Percentiles rank a stretch among this genome's conserved stretches.
phyloP scores from a whole-genome alignment of 2,888 invertebrate species.

The Kryphioiulus occultus region DNA sequence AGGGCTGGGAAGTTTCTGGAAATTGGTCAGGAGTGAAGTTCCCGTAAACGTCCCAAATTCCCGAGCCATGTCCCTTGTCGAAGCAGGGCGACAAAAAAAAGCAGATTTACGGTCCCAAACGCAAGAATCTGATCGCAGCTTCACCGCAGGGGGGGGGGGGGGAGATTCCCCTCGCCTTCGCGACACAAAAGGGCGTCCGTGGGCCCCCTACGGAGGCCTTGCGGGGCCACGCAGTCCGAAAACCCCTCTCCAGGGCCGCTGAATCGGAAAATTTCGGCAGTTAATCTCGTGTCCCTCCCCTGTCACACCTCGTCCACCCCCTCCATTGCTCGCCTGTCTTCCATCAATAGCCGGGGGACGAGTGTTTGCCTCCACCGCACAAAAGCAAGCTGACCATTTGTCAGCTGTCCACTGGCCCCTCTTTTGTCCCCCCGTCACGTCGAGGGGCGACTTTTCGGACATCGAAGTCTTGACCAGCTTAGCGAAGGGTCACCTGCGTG shows the following conservation, averaged over 20 bases:
- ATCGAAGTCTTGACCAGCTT: not conserved
- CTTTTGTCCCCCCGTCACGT: not conserved
- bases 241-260: slow-evolving; percentile 4
- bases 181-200: slow-evolving; percentile 23
- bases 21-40: no score
- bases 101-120: not conserved
- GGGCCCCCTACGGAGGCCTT: not conserved
- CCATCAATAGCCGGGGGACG: slow-evolving; percentile 15
- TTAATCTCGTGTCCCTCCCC: slow-evolving; percentile 10
- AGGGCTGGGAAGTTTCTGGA: no score
- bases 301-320: slow-evolving; percentile 14
- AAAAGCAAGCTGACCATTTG: slow-evolving; percentile 14
- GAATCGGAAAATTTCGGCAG: slow-evolving; percentile 23
- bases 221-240: not conserved
- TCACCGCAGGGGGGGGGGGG: not conserved
- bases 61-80: not conserved
- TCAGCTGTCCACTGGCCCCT: slow-evolving; percentile 14
- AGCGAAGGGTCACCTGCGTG: not conserved
- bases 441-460: slow-evolving; percentile 7
- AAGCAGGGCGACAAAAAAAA: not conserved
- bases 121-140: not conserved
- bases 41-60: not conserved
- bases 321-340: slow-evolving; percentile 23
- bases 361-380: not conserved
- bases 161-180: not conserved